Percentiles rank a stretch among this genome's conserved stretches.
Evolutionary conservation across 2,113 vertebrate species (phyloP).

Genomic region (Pluvialis apricaria): DNA sequence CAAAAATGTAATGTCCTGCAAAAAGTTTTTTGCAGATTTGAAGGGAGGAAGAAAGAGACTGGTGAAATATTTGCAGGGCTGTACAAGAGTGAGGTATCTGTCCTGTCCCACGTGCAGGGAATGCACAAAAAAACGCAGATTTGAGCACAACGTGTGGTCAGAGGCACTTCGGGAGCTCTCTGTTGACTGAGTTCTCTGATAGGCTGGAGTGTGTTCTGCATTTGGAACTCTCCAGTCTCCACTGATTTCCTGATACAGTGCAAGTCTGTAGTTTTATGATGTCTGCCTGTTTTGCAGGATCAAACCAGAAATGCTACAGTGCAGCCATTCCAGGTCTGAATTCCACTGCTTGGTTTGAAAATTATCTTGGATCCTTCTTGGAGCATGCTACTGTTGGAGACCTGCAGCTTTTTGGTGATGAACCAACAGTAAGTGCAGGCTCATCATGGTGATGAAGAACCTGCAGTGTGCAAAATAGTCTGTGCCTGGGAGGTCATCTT

Average conservation of each 20-base stretch:
- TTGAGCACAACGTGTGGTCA: not conserved
- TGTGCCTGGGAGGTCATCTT: not conserved
- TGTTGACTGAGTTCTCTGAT: not conserved
- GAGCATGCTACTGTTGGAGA: conserved; percentile 23
- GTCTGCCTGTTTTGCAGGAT: not conserved
- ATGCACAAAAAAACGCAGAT: fast-evolving
- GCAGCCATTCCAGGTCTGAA: not conserved
- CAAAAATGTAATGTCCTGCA: not conserved
- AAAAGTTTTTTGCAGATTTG: not conserved
- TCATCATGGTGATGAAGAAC: not conserved
- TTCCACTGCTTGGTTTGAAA: conserved; percentile 52
- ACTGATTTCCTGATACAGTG: not conserved
- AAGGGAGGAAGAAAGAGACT: not conserved
- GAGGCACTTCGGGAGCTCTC: not conserved
- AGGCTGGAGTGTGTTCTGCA: not conserved
- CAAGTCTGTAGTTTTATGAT: not conserved
- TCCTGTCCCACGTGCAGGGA: not conserved
- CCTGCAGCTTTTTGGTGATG: conserved; percentile 47
- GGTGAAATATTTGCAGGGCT: not conserved
- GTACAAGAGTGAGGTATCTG: not conserved
- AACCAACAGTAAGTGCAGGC: conserved; percentile 19
- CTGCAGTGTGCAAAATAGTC: not conserved
- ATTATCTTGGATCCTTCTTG: conserved; percentile 45
- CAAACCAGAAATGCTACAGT: conserved; percentile 15
- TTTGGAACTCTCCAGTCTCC: fast-evolving